Evolutionary conservation across 2,888 invertebrate species (phyloP).

Genomic region (Drosophila buzzatii): DNA sequence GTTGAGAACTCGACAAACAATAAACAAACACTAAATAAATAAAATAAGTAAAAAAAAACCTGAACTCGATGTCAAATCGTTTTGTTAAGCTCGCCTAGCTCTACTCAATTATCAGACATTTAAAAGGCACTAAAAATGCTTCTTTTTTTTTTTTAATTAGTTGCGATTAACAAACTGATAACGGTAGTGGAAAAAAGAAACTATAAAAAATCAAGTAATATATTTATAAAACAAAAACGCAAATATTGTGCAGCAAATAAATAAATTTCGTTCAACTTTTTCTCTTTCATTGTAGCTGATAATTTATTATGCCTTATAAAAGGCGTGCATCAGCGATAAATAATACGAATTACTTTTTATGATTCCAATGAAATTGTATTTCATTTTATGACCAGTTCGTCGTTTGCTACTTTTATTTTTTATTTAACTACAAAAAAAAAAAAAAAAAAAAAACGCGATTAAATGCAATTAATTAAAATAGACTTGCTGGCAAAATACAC

Average conservation of each 20-base stretch:
- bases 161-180: background rate
- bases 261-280: background rate
- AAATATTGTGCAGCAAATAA: background rate
- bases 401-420: slow-evolving; percentile 3
- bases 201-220: background rate
- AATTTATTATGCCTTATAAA: slow-evolving; percentile 12
- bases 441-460: background rate
- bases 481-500: slow-evolving; percentile 3
- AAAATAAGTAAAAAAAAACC: background rate
- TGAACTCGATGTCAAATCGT: slow-evolving; percentile 1
- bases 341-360: slow-evolving; percentile 11
- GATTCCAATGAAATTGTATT: slow-evolving; percentile 18
- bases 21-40: background rate
- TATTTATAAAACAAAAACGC: background rate
- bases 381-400: slow-evolving; percentile 14
- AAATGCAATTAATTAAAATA: slow-evolving; percentile 10
- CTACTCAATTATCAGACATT: background rate
- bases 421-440: slow-evolving; percentile 7
- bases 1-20: background rate
- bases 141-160: slow-evolving; percentile 1
- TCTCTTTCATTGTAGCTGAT: background rate
- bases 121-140: background rate
- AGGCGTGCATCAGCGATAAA: slow-evolving; percentile 18
- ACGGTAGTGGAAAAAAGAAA: background rate
- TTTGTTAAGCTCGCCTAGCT: background rate